Evolutionary conservation across 2,113 vertebrate species (phyloP), one percentile per base, ranked within the genome.

Genomic region (Trochalopteron elliotii): DNA sequence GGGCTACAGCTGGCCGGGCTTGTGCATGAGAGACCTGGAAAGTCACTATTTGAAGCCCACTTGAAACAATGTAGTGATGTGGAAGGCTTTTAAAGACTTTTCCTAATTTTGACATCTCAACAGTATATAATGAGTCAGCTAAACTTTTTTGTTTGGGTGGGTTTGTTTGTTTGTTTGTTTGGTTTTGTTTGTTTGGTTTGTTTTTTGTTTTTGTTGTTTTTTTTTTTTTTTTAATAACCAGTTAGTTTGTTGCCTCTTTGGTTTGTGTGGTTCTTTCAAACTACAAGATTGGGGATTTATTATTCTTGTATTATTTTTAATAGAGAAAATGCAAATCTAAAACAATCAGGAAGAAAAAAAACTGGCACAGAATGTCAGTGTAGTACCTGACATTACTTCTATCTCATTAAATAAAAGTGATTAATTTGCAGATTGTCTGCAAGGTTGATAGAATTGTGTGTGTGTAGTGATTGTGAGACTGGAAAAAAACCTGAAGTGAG

Each of bases 211-310:
- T 39, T 39, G 37, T 30, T 2, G 5, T 27, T 55, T 28, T 42
- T 28, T 9, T 37, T 80, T 15, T 30, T 9, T 45, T 68, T 2
- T 64, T n/a, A 93, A 84, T 72, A 87, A 49, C 49, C 53, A 42
- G 10, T 45, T 74, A 59, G 60, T 69, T 68, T 55, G 60, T 69
- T 68, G 16, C 42, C 6, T 65, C 25, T 86, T 75, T 37, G 59
- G 16, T 90, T 57, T 86, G 21, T 70, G 9, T 81, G 35, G 15
- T 8, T 86, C 55, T 89, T 88, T 74, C 59, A 90, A 47, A 59
- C 0, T 2, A 30, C 14, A 61, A 27, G 8, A 6, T 14, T n/a
- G 15, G 5, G 13, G 2, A 0, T 0, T 67, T 93, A 18, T 67
- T 64, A 40, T 65, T 77, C 9, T 56, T 72, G 10, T 59, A 33